Base-by-base conservation (phyloP, 2,888 invertebrate species). In the Pseudococcus longispinus region DNA sequence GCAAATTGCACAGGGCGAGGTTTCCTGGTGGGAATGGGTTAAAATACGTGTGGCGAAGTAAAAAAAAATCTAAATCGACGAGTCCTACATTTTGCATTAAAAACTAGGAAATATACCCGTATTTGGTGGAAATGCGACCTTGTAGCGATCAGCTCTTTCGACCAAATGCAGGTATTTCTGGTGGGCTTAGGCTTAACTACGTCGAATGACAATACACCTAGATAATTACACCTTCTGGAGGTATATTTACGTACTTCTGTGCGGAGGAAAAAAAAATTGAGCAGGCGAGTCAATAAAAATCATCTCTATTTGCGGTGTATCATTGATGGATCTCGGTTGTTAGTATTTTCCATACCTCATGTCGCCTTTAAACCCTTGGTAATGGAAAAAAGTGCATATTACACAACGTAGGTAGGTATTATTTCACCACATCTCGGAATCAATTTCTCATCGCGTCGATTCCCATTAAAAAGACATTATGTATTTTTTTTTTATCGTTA, bases 381-480 rank as follows among this genome's bases (percentile, higher is more conserved):
- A 65, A 65, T 65, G 65, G 65, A 65, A 65, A 65, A 65, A 65
- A 23, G 65, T 23, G 26, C 65, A 26, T 65, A 65, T 65, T 65
- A 65, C 65, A 65, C 65, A 65, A 65, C n/a, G n/a, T n/a, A 46
- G 11, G 15, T 55, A 8, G 60, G 60, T 65, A 65, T 65, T 65
- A 82, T 82, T 37, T 37, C 82, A 44, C 44, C 42, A 82, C 42
- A 37, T 32, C 32, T 5, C 44, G 20, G 46, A 82, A 82, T 46
- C 23, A 82, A 82, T 42, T 37, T 82, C 26, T 82, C 44, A 82
- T 80, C 80, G 80, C 32, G 42, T 80, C 80, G 80, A 37, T 37
- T 80, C 80, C 80, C 32, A 80, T 37, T 80, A 82, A 44, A 42
- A 65, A 65, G 65, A 65, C 65, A 65, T 65, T 65, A 65, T 65